Conservation (phyloP, 2,888 invertebrate genomes). For the Candidula unifasciata region DNA sequence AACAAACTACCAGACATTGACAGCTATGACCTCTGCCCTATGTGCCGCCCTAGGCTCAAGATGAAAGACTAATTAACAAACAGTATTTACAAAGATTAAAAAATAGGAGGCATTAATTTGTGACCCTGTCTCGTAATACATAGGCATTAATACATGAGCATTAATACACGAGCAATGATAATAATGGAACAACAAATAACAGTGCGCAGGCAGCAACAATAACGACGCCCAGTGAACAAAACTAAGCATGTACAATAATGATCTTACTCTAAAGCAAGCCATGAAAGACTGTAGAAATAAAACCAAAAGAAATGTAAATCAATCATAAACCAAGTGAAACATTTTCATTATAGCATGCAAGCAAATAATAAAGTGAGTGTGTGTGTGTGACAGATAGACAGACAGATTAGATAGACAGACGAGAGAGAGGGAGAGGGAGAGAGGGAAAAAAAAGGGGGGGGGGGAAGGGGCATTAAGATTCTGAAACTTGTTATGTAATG, state of each 20-base stretch:
- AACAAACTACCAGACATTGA: too few species aligned
- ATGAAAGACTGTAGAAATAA: slow-evolving; percentile 68
- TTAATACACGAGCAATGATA: background rate
- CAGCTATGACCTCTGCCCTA: too few species aligned
- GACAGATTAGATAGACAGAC: slow-evolving; percentile 22
- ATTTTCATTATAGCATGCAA: background rate
- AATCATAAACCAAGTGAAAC: slow-evolving; percentile 7
- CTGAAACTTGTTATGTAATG: too few species aligned
- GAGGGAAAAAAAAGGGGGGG: background rate
- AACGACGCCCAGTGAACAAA: background rate
- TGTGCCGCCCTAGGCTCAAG: too few species aligned
- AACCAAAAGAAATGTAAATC: slow-evolving; percentile 5
- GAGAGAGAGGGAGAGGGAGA: slow-evolving; percentile 17
- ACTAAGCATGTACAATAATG: background rate
- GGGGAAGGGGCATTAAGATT: background rate
- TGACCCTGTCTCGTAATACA: too few species aligned
- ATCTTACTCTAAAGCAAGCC: slow-evolving; percentile 74
- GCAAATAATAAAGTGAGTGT: background rate
- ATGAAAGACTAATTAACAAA: too few species aligned
- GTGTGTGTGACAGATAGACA: background rate
- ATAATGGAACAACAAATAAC: background rate
- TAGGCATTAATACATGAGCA: background rate
- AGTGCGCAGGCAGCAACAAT: background rate
- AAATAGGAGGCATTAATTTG: too few species aligned
- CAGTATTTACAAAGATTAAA: too few species aligned